Evolutionary conservation across 2,797 vertebrate genomes (phyloP), one percentile per base, ranked within the genome.

Genomic region (Microctenopoma stevenorrisi): DNA sequence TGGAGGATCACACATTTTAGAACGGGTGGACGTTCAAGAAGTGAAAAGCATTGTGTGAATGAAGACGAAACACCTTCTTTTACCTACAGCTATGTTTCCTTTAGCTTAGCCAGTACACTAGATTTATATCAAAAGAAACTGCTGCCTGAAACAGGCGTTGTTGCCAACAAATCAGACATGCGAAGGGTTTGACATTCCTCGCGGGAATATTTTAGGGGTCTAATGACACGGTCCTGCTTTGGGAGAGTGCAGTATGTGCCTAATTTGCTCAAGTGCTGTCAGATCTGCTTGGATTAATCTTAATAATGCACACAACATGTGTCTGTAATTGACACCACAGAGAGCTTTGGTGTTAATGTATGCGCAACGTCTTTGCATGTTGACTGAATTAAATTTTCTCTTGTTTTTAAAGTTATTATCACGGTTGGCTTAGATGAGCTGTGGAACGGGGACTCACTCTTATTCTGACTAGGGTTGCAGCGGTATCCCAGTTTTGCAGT

Each of bases 231-330:
- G 64, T 12, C 40, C 3, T 48, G 62, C 52, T 76, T 64, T 72
- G 55, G 43, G 14, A 38, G 35, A 10, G 7, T 8, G 22, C 28
- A 7, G 5, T 44, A n/a, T 73, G 48, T 55, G 35, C 51, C 54
- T 72, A 50, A 87, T 85, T 84, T 74, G 25, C 64, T 72, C 51
- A 84, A 75, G 70, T 68, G 74, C 62, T 59, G 62, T 76, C 72
- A 60, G 44, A 60, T 74, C 52, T 72, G 48, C 79, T 53, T 73
- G 67, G 68, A 83, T 72, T 77, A 74, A 57, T 70, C 57, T 74
- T 72, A 58, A 66, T 76, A 42, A 46, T 69, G 60, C 44, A 16
- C 33, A 54, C 54, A 55, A 73, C 81, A 71, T 73, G 38, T 62
- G 73, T 80, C 79, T 72, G 57, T 58, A 55, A 58, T 53, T 73